Evolutionary conservation across 2,797 vertebrate species (phyloP), one percentile per base, ranked within the genome.

Genomic region (Mareca penelope): DNA sequence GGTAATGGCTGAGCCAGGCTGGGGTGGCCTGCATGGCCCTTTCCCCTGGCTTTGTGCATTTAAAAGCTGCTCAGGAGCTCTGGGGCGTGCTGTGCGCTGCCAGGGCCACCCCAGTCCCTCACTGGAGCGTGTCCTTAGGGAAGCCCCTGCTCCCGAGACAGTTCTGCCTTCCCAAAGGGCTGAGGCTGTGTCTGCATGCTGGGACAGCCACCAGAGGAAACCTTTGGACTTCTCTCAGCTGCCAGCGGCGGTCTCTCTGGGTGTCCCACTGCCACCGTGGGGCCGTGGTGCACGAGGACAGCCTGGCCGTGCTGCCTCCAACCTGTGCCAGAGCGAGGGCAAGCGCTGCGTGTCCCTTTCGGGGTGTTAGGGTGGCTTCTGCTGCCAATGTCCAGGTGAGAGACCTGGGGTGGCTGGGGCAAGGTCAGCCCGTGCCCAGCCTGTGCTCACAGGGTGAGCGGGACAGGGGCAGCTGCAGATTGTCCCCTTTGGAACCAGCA

Each of bases 1-100:
- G 59, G 80, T n/a, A n/a, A 55, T 0, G 6, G 69, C 75, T 79
- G 13, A 8, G 55, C 0, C 0, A 3, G 33, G 80, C 57, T 56
- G 64, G 0, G 0, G 31, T 23, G 29, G 64, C 69, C 84, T 19
- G 18, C 71, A 33, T 50, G 21, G 91, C 61, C 29, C 89, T 76
- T 87, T 72, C 46, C 56, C 33, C 31, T 69, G 3, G 0, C 63
- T 17, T 63, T 17, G 31, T 1, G 35, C 2, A 0, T 53, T 15
- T 63, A 42, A 13, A 21, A 56, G 19, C 57, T 5, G 29, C 60
- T 37, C 35, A 7, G 70, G 17, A 75, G 55, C 35, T 0, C 28
- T 8, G 33, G 28, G 44, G 53, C 29, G 24, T 39, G n/a, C 39
- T 50, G 33, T 0, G 3, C 15, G 65, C 24, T 28, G 39, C 19